Conservation (phyloP, 2,797 vertebrate species). For the Myotis pilosus region DNA sequence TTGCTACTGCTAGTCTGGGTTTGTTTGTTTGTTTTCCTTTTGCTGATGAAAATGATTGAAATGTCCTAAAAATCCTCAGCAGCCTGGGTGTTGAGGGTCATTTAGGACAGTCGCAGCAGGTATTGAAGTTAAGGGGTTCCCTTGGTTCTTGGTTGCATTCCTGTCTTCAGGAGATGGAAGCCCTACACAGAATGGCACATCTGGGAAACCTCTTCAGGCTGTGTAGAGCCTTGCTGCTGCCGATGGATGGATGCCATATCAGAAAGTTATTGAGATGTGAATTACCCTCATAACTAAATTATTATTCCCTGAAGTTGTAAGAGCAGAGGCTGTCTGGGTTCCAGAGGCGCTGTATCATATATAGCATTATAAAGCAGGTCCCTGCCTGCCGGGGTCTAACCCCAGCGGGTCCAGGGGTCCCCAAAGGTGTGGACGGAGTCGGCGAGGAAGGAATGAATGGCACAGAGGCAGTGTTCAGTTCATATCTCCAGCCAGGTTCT, state of each 20-base stretch:
- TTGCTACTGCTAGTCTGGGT: background rate
- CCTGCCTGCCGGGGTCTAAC: too few species aligned
- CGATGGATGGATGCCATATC: conserved; percentile 34
- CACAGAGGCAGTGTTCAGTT: too few species aligned
- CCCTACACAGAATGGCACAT: background rate
- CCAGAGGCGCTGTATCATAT: background rate
- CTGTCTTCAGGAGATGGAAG: background rate
- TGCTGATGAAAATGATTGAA: background rate
- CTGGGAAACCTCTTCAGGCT: background rate
- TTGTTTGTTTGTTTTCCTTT: background rate
- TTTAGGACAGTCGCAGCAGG: background rate
- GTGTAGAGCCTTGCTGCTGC: background rate
- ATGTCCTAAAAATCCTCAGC: background rate
- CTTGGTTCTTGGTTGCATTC: background rate
- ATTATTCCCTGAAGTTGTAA: conserved; percentile 23
- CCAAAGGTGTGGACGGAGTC: too few species aligned
- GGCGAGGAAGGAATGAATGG: too few species aligned
- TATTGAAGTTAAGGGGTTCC: background rate
- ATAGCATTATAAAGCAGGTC: background rate
- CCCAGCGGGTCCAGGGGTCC: too few species aligned
- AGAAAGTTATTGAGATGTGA: conserved; percentile 19
- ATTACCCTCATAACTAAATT: conserved; percentile 42
- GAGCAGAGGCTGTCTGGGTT: background rate
- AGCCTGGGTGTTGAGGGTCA: background rate
- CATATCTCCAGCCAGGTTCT: too few species aligned